A percentile compares a stretch with the other conserved stretches of the same genome.
phyloP scores from a whole-genome alignment of 2,888 invertebrate species.

The Acrobasis consociella region DNA sequence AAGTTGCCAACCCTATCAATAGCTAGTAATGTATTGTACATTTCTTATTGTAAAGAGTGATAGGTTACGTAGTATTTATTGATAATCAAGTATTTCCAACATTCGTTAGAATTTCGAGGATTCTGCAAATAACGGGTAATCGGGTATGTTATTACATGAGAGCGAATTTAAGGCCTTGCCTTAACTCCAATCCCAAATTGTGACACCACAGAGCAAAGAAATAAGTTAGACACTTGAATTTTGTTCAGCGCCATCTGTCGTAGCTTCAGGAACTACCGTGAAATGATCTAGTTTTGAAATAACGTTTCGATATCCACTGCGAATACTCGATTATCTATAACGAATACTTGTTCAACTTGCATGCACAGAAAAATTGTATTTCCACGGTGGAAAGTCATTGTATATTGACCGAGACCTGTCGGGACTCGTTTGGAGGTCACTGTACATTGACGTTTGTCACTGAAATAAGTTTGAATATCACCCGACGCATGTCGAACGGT shows the following conservation, averaged over 20 bases:
- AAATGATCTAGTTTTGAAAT: too few species aligned
- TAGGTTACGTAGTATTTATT: conserved; percentile 16
- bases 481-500: too few species aligned
- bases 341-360: conserved; percentile 2
- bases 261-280: too few species aligned
- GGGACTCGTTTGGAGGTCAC: too few species aligned
- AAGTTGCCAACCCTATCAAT: conserved; percentile 9
- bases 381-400: background rate
- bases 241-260: too few species aligned
- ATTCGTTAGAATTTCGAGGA: conserved; percentile 13
- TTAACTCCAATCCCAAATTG: too few species aligned
- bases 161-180: background rate
- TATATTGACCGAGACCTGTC: too few species aligned
- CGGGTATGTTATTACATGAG: conserved; percentile 5
- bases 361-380: conserved; percentile 15
- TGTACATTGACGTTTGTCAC: too few species aligned
- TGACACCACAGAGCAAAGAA: too few species aligned
- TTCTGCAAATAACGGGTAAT: conserved; percentile 6
- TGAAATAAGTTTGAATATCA: too few species aligned
- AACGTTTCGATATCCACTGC: background rate
- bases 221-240: too few species aligned
- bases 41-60: conserved; percentile 13
- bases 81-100: conserved; percentile 10
- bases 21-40: conserved; percentile 7
- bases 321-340: conserved; percentile 9